Conservation (phyloP, 2,113 vertebrate genomes). For the Orycteropus afer region DNA sequence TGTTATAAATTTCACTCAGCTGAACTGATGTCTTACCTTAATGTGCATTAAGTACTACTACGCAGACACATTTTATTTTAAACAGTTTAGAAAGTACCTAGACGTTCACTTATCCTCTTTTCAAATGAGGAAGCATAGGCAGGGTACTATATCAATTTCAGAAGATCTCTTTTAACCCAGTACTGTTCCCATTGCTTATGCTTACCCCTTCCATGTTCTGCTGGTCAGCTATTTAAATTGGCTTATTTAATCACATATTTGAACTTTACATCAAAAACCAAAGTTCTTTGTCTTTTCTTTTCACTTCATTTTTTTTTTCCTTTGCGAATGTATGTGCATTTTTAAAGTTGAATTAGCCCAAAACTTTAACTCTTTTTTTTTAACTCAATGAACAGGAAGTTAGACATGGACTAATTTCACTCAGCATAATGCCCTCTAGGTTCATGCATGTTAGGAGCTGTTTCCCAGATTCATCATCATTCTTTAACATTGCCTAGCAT, state of each 20-base stretch:
- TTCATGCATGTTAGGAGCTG: too few relatives aligned
- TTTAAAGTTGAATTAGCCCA: conserved; percentile 8
- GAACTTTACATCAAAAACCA: conserved; percentile 17
- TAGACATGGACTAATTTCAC: conserved; percentile 15
- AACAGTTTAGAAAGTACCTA: too few relatives aligned
- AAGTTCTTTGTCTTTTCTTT: not conserved
- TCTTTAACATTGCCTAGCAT: too few relatives aligned
- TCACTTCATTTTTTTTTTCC: not conserved
- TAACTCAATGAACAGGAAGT: not conserved
- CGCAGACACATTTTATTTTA: not conserved
- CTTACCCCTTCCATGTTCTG: not conserved
- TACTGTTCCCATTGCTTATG: not conserved
- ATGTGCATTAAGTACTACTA: not conserved
- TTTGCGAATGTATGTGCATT: not conserved
- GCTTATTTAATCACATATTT: not conserved
- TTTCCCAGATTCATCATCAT: too few relatives aligned
- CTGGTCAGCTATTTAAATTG: not conserved
- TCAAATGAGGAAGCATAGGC: not conserved
- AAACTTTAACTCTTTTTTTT: not conserved
- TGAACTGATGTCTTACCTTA: not conserved
- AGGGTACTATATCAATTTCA: not conserved
- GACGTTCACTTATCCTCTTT: not conserved
- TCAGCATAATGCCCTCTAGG: too few relatives aligned
- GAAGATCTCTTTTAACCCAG: not conserved
- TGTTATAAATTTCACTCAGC: not conserved